Base-by-base conservation (phyloP, 53 echinoderm and acorn worm genomes). In the Paracentrotus lividus region DNA sequence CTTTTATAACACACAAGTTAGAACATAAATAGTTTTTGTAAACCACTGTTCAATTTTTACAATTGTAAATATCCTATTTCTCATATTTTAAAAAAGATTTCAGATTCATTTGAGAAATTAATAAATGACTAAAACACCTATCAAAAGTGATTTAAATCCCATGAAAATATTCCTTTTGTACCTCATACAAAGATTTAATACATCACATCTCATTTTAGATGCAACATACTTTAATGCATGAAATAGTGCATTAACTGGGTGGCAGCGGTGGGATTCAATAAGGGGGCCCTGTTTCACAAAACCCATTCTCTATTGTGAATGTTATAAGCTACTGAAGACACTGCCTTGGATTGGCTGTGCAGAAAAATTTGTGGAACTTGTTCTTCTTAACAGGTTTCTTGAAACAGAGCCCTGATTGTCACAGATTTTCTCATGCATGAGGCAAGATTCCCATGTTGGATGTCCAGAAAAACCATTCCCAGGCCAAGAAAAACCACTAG, bases 391-490 rank as follows among this genome's bases (percentile, higher is more conserved):
- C 69, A 45, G 1, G 75, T 78, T 44, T 78, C 42, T 21, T 78
- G 38, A 78, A 81, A 81, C 47, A 8, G 3, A 20, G 81, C 10
- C n/a, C 49, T 27, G 0, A n/a, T 9, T 14, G 20, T 45, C 13
- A 81, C 10, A 76, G 42, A 42, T 20, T n/a, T 76, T 76, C 42
- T 45, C 81, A 81, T 81, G 81, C 81, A 81, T 81, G 81, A 81
- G 15, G n/a, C 81, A 81, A 81, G 81, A 81, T 45, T 47, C 81
- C 81, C 81, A 81, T 81, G 81, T 47, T 26, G 8, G 47, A 81
- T 45, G 26, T 81, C 81, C 81, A 81, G 49, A 72, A 81, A 72
- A 81, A 81, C n/a, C 81, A 81, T 81, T 81, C 81, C 49, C 81
- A 81, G 81, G 81, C 81, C 81, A 33, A 81, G 24, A 49, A 52